phyloP scores from a whole-genome alignment of 2,113 vertebrate genomes.

The Gallinago paraguaiae region DNA sequence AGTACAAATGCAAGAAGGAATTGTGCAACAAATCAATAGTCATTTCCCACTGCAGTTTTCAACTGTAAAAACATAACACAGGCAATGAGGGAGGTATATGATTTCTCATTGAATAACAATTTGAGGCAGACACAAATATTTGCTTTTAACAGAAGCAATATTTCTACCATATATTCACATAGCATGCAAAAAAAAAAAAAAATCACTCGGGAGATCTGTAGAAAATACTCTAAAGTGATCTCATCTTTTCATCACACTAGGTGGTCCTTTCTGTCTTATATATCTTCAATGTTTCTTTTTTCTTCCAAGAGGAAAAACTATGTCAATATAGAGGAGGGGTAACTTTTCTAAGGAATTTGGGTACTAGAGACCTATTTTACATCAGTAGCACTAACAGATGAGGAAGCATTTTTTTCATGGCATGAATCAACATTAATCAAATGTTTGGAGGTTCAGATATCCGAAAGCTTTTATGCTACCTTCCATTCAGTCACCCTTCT shows the following conservation, averaged over 20 bases:
- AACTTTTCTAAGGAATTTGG: neutral
- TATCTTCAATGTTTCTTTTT: neutral
- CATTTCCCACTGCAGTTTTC: conserved; percentile 10
- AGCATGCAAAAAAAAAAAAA: neutral
- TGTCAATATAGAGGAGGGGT: rapidly evolving
- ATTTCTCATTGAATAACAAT: conserved; percentile 4
- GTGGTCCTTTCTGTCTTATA: neutral
- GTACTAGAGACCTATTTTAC: neutral
- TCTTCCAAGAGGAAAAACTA: neutral
- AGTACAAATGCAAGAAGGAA: conserved; percentile 20
- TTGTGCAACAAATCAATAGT: conserved; percentile 6
- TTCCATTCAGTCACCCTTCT: neutral
- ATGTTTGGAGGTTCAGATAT: neutral
- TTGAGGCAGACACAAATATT: conserved; percentile 24
- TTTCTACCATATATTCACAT: neutral
- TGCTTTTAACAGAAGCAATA: neutral
- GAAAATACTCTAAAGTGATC: neutral
- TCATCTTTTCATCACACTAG: neutral
- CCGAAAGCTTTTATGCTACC: neutral
- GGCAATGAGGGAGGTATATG: neutral
- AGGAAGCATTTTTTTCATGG: neutral
- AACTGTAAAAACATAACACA: neutral
- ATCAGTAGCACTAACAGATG: neutral
- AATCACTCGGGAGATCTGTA: neutral
- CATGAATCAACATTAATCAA: neutral